Conservation (phyloP, 2,888 invertebrate species). For the Ectobius pallidus region DNA sequence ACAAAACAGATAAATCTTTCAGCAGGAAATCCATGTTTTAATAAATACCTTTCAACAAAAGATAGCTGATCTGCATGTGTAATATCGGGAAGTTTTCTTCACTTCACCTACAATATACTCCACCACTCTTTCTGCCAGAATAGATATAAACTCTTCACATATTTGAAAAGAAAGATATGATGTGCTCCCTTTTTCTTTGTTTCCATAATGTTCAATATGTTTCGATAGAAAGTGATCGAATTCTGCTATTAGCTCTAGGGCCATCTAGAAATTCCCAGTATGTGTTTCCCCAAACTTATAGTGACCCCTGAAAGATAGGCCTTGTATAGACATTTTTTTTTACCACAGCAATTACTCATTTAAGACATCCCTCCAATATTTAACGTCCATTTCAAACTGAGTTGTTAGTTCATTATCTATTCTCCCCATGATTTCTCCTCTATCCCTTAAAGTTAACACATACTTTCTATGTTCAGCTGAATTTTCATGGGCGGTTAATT, state of each 20-base stretch:
- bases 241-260: no score
- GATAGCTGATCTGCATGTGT: not conserved
- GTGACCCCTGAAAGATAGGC: no score
- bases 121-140: no score
- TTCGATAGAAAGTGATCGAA: no score
- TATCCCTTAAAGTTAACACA: not conserved
- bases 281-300: not conserved
- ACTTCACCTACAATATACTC: not conserved
- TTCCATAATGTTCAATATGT: not conserved
- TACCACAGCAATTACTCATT: no score
- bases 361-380: not conserved
- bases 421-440: not conserved
- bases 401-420: not conserved
- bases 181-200: not conserved
- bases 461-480: not conserved
- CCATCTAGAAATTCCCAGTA: no score
- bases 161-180: not conserved
- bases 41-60: not conserved
- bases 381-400: no score
- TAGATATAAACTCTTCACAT: not conserved
- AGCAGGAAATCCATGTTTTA: not conserved
- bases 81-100: not conserved
- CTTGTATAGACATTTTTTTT: no score
- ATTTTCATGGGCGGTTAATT: not conserved
- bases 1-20: not conserved